Conservation (phyloP, 2,113 vertebrate genomes). For the Otocyon megalotis region DNA sequence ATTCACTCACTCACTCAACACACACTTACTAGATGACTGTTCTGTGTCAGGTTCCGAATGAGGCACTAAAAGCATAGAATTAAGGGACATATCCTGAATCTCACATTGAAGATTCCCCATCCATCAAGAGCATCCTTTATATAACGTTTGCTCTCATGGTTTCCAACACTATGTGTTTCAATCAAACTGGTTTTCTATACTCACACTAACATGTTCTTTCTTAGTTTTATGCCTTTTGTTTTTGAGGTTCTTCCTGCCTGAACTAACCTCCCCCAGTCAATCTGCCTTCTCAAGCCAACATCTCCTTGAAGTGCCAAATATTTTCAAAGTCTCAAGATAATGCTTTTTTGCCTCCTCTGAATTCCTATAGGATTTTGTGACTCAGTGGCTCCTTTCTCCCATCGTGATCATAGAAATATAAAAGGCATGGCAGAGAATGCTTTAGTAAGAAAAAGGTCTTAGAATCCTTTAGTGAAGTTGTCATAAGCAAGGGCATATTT, state of each 20-base stretch:
- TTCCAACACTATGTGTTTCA: background rate
- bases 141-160: background rate
- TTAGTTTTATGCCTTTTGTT: background rate
- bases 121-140: background rate
- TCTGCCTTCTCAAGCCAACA: background rate
- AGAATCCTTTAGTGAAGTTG: background rate
- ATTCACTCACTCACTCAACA: background rate
- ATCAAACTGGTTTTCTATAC: background rate
- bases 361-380: background rate
- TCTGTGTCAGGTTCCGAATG: background rate
- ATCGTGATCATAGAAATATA: background rate
- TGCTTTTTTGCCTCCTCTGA: background rate
- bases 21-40: background rate
- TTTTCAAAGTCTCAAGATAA: background rate
- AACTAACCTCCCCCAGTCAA: background rate
- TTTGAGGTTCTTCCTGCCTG: background rate
- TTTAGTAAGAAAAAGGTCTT: background rate
- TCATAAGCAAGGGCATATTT: slow-evolving; percentile 9
- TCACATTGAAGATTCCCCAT: background rate
- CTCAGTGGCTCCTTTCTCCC: background rate
- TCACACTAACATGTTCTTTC: background rate
- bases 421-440: background rate
- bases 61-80: background rate
- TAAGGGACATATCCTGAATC: background rate
- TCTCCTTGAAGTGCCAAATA: background rate